Evolutionary conservation across 2,113 vertebrate genomes (phyloP).

Genomic region (Pelecanoides urinatrix): DNA sequence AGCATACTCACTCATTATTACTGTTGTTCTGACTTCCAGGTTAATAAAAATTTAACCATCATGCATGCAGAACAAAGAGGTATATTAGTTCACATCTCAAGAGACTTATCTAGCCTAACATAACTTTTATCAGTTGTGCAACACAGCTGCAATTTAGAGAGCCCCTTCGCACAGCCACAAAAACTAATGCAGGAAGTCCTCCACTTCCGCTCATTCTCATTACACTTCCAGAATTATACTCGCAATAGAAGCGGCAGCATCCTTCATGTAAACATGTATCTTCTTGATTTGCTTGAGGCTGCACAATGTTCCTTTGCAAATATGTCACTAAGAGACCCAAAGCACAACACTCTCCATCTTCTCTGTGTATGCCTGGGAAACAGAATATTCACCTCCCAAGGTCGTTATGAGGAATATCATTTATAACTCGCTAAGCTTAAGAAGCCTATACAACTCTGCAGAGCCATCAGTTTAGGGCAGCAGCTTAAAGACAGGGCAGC

Average conservation of each 20-base stretch:
- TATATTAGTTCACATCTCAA: background rate
- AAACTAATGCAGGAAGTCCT: constrained; percentile 66
- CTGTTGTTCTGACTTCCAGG: background rate
- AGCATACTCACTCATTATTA: background rate
- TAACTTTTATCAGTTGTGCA: constrained; percentile 1
- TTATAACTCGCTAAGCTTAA: constrained; percentile 17
- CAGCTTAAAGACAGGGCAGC: background rate
- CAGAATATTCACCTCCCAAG: background rate
- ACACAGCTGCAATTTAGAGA: background rate
- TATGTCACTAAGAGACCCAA: background rate
- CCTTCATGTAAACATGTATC: background rate
- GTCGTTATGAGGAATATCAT: background rate
- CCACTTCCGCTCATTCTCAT: constrained; percentile 53
- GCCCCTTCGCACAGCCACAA: constrained; percentile 24
- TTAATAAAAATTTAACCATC: background rate
- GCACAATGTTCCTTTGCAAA: background rate
- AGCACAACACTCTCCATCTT: background rate
- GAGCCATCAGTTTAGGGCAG: background rate
- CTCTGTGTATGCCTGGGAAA: background rate
- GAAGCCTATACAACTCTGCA: background rate
- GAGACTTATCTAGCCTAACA: background rate
- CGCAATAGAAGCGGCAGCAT: background rate
- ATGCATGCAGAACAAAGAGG: background rate
- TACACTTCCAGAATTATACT: constrained; percentile 18
- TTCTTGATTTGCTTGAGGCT: background rate